Conservation (phyloP, 92 coral and sea anemone genomes). For the Paragorgia papillata region DNA sequence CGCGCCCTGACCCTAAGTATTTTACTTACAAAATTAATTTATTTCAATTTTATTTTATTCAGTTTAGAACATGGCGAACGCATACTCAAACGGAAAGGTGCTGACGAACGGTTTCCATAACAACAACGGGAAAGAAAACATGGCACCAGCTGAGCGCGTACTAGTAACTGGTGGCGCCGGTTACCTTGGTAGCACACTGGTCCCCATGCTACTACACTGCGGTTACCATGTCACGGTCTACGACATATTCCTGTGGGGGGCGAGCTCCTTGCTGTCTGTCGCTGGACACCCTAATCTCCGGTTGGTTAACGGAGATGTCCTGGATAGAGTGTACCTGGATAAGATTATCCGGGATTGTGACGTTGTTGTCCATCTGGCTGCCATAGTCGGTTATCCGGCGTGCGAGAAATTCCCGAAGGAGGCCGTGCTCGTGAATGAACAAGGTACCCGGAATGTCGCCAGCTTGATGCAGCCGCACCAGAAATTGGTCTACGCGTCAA, state of each 20-base stretch:
- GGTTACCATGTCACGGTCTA: slow-evolving; percentile 77
- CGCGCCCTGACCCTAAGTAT: too few relatives aligned
- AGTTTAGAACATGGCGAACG: too few relatives aligned
- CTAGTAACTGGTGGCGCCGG: slow-evolving; percentile 95
- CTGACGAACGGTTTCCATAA: neutral
- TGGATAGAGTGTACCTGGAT: slow-evolving; percentile 63
- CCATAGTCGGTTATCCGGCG: slow-evolving; percentile 96
- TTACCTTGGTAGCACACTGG: slow-evolving; percentile 84
- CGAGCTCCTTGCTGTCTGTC: slow-evolving; percentile 56
- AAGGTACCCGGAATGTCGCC: slow-evolving; percentile 83
- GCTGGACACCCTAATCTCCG: slow-evolving; percentile 65
- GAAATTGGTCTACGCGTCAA: slow-evolving; percentile 82
- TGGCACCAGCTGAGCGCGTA: slow-evolving; percentile 38
- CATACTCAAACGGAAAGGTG: too few relatives aligned
- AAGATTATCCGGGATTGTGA: slow-evolving; percentile 65
- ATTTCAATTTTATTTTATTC: too few relatives aligned
- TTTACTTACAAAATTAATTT: too few relatives aligned
- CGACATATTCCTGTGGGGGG: slow-evolving; percentile 85
- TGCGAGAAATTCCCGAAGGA: slow-evolving; percentile 73
- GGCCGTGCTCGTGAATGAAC: slow-evolving; percentile 70
- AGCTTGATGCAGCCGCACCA: slow-evolving; percentile 63
- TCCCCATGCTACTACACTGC: slow-evolving; percentile 73
- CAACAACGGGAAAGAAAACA: neutral
- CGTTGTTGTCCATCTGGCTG: slow-evolving; percentile 77
- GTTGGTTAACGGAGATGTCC: slow-evolving; percentile 75